Evolutionary conservation across 2,113 vertebrate genomes (phyloP), one percentile per base, ranked within the genome.

Genomic region (Urocynchramus pylzowi): DNA sequence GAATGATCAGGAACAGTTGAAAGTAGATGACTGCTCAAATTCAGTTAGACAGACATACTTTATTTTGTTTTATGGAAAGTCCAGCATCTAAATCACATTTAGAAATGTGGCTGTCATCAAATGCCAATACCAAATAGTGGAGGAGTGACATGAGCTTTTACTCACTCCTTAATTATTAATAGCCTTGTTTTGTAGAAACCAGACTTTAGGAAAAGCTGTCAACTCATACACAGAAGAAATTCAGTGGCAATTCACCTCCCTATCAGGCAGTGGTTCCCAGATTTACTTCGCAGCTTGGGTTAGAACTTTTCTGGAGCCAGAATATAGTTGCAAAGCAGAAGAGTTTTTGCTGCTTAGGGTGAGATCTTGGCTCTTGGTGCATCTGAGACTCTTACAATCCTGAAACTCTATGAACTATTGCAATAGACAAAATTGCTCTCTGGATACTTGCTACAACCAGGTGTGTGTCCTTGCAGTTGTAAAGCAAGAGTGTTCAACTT

Each of bases 31-130:
- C 42, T 95, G 37, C 53, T 94, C 84, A 89, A 95, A 96, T 95
- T 89, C 88, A 89, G 86, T 92, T 84, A 95, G 90, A 93, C 83
- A 88, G 79, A 63, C 68, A 93, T 95, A 90, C 56, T 95, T 97
- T 84, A 95, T 97, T 97, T 89, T 89, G 73, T 52, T 95, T 96
- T 96, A 95, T 89, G 64, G 83, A 86, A 95, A 90, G 73, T 71
- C 80, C 59, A 78, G 44, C 59, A 81, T 90, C 90, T 92, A 95
- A 96, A 90, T 90, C 83, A 90, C 76, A 77, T 97, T 95, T 95
- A 95, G 94, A 95, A 96, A 96, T 95, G 93, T 84, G 83, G 35
- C 76, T 96, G 95, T 95, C 95, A 95, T 87, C 90, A 96, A 84
- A 90, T 95, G 96, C 68, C 96, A 96, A 95, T 95, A 86, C 50